Percentiles rank a stretch among this genome's conserved stretches.
These are phyloP conservation scores for Triops longicaudatus DNA, from an alignment of 1,140 invertebrate species.

Conservation along the genomic window DNA sequence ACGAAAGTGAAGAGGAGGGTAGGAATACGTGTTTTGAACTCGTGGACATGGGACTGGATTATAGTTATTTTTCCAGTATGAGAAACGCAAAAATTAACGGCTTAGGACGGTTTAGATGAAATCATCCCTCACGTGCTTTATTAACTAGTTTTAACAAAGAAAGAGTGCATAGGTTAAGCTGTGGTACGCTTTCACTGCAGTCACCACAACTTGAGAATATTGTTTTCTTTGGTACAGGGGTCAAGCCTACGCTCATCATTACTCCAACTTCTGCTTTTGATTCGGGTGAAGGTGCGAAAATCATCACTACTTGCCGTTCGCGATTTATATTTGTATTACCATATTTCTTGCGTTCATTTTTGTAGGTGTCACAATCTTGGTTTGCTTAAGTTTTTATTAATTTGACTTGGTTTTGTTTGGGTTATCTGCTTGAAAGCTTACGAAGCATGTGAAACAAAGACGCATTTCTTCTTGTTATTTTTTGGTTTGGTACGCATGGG, in stretches of 20 bases:
- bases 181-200: not conserved
- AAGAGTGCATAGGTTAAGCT: not conserved
- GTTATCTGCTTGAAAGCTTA: not conserved
- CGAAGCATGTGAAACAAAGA: too few species aligned
- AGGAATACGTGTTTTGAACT: not conserved
- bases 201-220: not conserved
- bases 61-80: not conserved
- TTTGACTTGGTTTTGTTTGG: not conserved
- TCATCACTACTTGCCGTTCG: too few species aligned
- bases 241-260: constrained; percentile 1
- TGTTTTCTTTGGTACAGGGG: not conserved
- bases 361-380: too few species aligned
- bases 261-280: not conserved
- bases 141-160: not conserved
- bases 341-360: too few species aligned
- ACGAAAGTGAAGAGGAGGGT: not conserved
- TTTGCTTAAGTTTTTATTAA: not conserved
- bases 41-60: not conserved
- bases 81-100: not conserved
- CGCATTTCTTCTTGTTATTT: too few species aligned
- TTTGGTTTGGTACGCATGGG: not conserved
- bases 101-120: not conserved
- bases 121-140: too few species aligned
- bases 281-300: constrained; percentile 7
- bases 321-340: too few species aligned